Evolutionary conservation across 2,797 vertebrate genomes (phyloP), one percentile per base, ranked within the genome.

Genomic region (Vireo griseus): DNA sequence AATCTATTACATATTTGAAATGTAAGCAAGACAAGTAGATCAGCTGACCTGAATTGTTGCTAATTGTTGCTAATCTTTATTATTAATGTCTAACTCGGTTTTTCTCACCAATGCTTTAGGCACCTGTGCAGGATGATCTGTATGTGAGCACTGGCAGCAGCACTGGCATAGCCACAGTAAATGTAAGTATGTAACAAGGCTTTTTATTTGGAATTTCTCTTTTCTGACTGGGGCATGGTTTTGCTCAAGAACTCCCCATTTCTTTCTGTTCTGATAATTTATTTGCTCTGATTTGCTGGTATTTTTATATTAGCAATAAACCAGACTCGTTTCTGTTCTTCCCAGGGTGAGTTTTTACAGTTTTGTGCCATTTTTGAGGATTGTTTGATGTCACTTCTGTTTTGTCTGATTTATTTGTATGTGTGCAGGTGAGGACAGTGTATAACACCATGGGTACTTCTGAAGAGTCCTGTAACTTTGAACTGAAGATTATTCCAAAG

Each of bases 161-260:
- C 92, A 97, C 28, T 21, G 99, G 99, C 12, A 96, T 99, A 95
- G 99, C 99, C 11, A 98, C 97, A 17, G 98, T 98, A 44, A 98
- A 98, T 89, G 99, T 99, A 96, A 97, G 99, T 97, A n/a, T 69
- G 33, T 57, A 76, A 9, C 18, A 14, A 45, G 3, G 2, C 25
- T 13, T 20, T 51, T 42, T 4, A 42, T 39, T n/a, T 67, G 4
- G 22, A 39, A 55, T 65, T 62, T 78, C 22, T 44, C 3, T 5
- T 76, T 80, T 51, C 4, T 94, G 58, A 25, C 8, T 6, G 5
- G 11, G 6, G 1, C 67, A 45, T 59, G 12, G 25, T 69, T 91
- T 96, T 75, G 14, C 19, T 79, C 16, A 59, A 39, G 18, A 76
- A 35, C 37, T 87, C 22, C 39, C 6, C 4, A 1, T 55, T 68